Conservation (phyloP, 2,888 invertebrate species). For the Gortyna flavago region DNA sequence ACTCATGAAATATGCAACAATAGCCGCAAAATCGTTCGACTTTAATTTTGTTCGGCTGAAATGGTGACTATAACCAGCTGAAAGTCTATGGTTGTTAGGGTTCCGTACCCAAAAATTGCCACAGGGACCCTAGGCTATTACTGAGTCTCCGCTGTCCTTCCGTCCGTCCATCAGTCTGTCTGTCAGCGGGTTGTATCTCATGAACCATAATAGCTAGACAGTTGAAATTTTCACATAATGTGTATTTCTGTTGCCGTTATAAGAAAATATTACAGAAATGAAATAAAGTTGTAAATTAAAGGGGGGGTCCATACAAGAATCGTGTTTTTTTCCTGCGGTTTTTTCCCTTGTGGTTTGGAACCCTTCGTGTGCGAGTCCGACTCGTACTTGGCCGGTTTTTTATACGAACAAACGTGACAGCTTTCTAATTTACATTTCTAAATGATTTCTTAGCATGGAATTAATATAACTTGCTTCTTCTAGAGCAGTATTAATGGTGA, state of each 20-base stretch:
- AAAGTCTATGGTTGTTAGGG: background rate
- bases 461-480: background rate
- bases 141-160: no score
- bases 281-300: no score
- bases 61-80: background rate
- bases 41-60: background rate
- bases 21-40: background rate
- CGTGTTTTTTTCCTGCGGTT: no score
- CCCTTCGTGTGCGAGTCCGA: background rate
- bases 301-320: no score
- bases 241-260: no score
- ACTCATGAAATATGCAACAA: background rate
- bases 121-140: no score
- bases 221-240: no score
- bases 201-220: no score
- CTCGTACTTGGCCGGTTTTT: background rate
- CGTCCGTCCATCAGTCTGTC: no score
- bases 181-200: no score
- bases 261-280: no score
- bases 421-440: background rate
- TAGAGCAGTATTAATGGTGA: background rate
- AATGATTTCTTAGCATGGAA: background rate
- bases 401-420: background rate
- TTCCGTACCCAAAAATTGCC: no score
- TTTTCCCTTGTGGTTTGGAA: background rate